These are phyloP conservation scores for Patagioenas fasciata DNA, from an alignment of 2,113 vertebrate genomes.

Conservation along the genomic window DNA sequence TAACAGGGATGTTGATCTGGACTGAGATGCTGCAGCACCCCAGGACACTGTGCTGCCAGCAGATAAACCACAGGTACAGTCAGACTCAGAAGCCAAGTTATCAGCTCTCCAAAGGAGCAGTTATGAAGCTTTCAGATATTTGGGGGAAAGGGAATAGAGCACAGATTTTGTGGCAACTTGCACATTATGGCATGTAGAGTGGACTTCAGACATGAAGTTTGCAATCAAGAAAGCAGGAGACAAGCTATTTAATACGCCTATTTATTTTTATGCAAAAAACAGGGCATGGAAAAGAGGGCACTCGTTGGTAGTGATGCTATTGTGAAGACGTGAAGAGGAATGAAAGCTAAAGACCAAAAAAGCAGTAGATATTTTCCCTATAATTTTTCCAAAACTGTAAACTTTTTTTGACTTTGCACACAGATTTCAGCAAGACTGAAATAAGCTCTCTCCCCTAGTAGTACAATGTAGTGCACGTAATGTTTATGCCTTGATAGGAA, in stretches of 20 bases:
- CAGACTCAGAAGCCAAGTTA: not conserved
- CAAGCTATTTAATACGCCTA: not conserved
- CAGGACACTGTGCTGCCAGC: not conserved
- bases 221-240: not conserved
- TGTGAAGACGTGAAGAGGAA: not conserved
- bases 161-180: not conserved
- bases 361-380: not conserved
- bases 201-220: not conserved
- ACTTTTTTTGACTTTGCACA: not conserved
- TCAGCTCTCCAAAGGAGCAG: not conserved
- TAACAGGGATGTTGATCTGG: not conserved
- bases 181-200: not conserved
- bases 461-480: too few relatives aligned
- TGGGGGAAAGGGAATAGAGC: not conserved
- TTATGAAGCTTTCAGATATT: not conserved
- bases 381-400: not conserved
- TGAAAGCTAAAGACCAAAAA: not conserved
- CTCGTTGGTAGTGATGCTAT: not conserved
- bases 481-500: not conserved
- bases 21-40: not conserved
- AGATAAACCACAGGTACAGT: not conserved
- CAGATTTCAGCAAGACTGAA: not conserved
- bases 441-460: not conserved
- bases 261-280: not conserved
- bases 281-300: not conserved